These are phyloP conservation scores for Strigamia maritima DNA, from an alignment of 2,888 invertebrate species.

Conservation along the genomic window DNA sequence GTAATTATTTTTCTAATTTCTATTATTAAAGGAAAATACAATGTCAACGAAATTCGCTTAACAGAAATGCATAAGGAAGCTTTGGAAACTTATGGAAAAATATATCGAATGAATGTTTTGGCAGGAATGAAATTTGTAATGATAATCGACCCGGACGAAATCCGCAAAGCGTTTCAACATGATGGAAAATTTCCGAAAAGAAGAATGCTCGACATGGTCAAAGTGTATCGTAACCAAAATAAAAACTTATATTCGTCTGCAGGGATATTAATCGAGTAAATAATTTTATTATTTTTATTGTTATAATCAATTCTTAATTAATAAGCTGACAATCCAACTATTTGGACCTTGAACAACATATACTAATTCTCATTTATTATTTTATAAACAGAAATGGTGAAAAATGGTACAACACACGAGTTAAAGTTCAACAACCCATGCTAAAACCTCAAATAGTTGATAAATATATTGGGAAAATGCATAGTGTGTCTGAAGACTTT, in stretches of 20 bases:
- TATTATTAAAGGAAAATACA: slow-evolving; percentile 11
- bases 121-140: background rate
- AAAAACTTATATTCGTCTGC: background rate
- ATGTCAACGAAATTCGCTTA: background rate
- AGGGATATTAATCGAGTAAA: slow-evolving; percentile 23
- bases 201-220: background rate
- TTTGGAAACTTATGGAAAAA: background rate
- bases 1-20: too few relatives aligned
- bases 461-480: slow-evolving; percentile 67
- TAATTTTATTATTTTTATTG: background rate
- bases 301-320: too few relatives aligned
- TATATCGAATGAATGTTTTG: background rate
- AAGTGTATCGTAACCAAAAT: background rate
- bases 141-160: background rate
- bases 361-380: background rate
- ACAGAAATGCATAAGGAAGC: background rate
- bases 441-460: slow-evolving; percentile 69
- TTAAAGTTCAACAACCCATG: slow-evolving; percentile 73
- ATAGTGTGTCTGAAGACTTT: slow-evolving; percentile 68
- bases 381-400: slow-evolving; percentile 66
- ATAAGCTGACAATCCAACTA: too few relatives aligned
- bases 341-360: too few relatives aligned
- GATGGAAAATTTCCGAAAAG: slow-evolving; percentile 1
- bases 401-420: slow-evolving; percentile 73
- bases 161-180: slow-evolving; percentile 20